Percentiles rank a stretch among this genome's conserved stretches.
phyloP scores from a whole-genome alignment of 2,888 invertebrate genomes.

The Deilephila porcellus region DNA sequence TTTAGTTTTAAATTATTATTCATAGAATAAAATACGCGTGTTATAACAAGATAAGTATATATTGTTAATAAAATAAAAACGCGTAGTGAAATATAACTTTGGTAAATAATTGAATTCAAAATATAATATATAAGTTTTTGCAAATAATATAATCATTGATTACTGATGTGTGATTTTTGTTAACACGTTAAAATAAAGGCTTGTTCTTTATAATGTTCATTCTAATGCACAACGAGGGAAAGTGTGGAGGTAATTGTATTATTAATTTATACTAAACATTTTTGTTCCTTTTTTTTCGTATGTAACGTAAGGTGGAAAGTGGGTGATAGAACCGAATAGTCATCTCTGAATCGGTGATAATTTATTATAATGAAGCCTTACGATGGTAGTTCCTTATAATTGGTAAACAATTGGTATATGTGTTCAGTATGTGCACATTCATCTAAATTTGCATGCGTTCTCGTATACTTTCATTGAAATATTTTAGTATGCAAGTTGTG shows the following conservation, averaged over 20 bases:
- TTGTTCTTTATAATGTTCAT: neutral
- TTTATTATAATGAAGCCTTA: neutral
- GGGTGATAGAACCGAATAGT: neutral
- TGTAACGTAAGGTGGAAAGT: slow-evolving; percentile 11
- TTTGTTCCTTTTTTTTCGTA: neutral
- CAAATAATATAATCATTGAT: neutral
- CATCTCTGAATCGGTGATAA: neutral
- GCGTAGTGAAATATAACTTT: no score
- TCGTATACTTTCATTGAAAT: neutral
- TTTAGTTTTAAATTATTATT: no score
- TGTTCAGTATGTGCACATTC: neutral
- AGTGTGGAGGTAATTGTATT: slow-evolving; percentile 13
- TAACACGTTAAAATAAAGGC: neutral
- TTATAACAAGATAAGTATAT: no score
- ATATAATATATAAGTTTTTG: no score
- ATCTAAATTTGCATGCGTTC: slow-evolving; percentile 20
- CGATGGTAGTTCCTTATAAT: neutral
- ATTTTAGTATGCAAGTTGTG: neutral
- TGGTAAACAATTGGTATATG: neutral
- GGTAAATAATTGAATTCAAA: no score
- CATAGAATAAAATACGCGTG: no score
- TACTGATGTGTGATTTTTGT: neutral
- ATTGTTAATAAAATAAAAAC: no score
- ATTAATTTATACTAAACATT: neutral
- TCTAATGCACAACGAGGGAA: slow-evolving; percentile 16